A percentile compares a stretch with the other conserved stretches of the same genome.
phyloP scores from a whole-genome alignment of 2,888 invertebrate genomes.

The Scaptomyza reducta region DNA sequence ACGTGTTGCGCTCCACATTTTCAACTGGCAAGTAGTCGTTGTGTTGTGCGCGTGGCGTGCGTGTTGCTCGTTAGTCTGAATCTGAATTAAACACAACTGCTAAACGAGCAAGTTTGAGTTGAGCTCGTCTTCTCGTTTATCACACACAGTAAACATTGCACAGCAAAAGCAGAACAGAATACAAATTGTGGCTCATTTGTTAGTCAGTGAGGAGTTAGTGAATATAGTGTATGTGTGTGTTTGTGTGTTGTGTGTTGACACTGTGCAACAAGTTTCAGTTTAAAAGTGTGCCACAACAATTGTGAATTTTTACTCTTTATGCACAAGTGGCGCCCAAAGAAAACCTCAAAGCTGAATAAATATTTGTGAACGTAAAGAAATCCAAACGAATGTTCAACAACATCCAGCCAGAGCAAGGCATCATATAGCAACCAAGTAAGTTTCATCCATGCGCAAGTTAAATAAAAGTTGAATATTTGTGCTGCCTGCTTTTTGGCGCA shows the following conservation, averaged over 20 bases:
- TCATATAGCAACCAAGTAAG: conserved; percentile 41
- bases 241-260: conserved; percentile 5
- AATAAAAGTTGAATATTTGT: conserved; percentile 39
- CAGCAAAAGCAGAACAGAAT: conserved; percentile 11
- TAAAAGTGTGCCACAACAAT: conserved; percentile 42
- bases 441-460: conserved; percentile 27
- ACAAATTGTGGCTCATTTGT: conserved; percentile 1
- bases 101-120: conserved; percentile 11
- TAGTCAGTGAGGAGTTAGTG: background rate
- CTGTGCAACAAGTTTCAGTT: conserved; percentile 70
- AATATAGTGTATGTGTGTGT: background rate
- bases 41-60: conserved; percentile 27
- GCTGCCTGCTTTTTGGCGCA: conserved; percentile 49
- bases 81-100: conserved; percentile 18
- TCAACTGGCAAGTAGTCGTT: background rate
- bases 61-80: conserved; percentile 43
- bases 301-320: conserved; percentile 11
- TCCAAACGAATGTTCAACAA: background rate
- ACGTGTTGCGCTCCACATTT: conserved; percentile 77
- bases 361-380: conserved; percentile 4
- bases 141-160: conserved; percentile 22
- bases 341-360: background rate
- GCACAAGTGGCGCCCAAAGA: background rate
- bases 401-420: conserved; percentile 1
- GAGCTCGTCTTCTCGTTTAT: conserved; percentile 27